Evolutionary conservation across 2,113 vertebrate species (phyloP), one percentile per base, ranked within the genome.

Genomic region (Ellobius talpinus): DNA sequence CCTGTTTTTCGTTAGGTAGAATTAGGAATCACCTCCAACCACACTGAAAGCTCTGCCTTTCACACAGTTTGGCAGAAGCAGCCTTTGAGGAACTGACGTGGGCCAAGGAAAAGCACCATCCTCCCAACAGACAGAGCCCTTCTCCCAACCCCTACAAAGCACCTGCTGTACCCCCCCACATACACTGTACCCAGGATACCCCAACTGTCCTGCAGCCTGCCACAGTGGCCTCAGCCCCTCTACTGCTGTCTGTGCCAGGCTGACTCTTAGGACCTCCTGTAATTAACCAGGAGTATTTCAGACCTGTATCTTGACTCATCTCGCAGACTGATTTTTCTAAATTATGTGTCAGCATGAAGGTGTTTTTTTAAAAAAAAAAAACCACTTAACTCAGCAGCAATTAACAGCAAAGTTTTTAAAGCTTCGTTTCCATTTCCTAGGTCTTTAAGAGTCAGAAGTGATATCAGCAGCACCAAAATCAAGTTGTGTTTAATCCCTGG

Each of bases 331-430:
- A 98, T 97, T 97, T 96, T 96, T 97, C 87, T 97, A 98, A 97
- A 84, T 89, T 93, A 95, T 93, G 76, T 97, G 93, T 97, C 96
- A 96, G 97, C 95, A 85, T 65, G 39, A 91, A 96, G 94, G 96
- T 97, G 90, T 95, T 96, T 95, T 96, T 52, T 23, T 39, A 84
- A 65, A 58, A 91, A 82, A 36, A 23, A 81, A 58, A 82, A 91
- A 89, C 29, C 47, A 79, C 95, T 97, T 97, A 96, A 96, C 93
- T 98, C 96, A 97, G 97, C 97, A 97, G 96, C 96, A 97, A 97
- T 98, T 97, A 97, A 96, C 91, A n/a, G 65, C 85, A 95, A 96
- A 90, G 94, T 92, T 88, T 97, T 96, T 95, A 96, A 93, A 89
- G 94, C 91, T 88, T 73, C 90, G 45, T 94, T 96, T 96, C 96